Evolutionary conservation across 2,113 vertebrate genomes (phyloP), one percentile per base, ranked within the genome.

Genomic region (Pomatorhinus ruficollis): DNA sequence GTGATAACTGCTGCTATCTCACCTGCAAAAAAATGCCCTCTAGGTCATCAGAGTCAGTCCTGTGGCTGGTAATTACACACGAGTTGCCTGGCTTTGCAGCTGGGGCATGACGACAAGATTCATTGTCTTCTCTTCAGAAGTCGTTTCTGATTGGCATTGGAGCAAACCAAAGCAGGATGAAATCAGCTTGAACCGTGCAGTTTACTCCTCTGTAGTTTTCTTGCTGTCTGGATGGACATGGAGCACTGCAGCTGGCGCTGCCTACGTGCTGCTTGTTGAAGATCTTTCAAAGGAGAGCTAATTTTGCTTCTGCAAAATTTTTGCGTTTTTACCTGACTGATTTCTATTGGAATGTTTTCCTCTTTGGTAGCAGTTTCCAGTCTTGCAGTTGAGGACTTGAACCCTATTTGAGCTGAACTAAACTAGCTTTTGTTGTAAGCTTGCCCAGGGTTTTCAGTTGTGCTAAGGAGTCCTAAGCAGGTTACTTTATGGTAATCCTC

Each of bases 101-200:
- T 0, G 0, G 57, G 60, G 16, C n/a, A 27, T 1, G 1, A 14
- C 1, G 15, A 47, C 42, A 20, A 63, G 76, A n/a, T 69, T 30
- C 49, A 60, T 37, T 54, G 44, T 63, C 25, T 93, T 77, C 42
- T 77, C 42, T 83, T 56, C 56, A 61, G 9, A 92, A 84, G 22
- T 2, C 5, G 4, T 84, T 92, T 86, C 56, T 83, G 64, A 75
- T 23, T 70, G 83, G 44, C 30, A 3, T 8, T 45, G 78, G 37
- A 76, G 37, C 24, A 80, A 76, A 57, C 64, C 53, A 68, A 53
- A 81, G 50, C 2, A 5, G 39, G 49, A 10, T 72, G 59, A 59
- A 82, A 87, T 74, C 52, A 79, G 69, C 68, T 45, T 71, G 71
- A 61, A 37, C 39, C 22, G 31, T n/a, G 40, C 49, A 1, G 23